phyloP scores from a whole-genome alignment of 2,888 invertebrate species.

The Chrysotoxum bicinctum region DNA sequence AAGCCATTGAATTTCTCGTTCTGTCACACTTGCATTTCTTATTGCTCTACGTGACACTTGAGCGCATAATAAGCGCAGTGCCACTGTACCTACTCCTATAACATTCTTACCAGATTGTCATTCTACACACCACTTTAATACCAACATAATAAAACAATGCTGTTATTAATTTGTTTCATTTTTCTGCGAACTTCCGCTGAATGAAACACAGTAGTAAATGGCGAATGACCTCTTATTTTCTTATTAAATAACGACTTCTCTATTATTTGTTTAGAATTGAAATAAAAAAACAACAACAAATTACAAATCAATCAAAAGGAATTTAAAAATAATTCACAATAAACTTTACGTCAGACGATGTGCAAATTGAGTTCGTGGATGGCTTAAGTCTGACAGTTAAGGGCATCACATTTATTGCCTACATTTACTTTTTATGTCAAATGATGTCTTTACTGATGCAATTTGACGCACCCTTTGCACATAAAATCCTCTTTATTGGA shows the following conservation, averaged over 20 bases:
- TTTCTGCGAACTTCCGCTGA: constrained; percentile 28
- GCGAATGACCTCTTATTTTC: constrained; percentile 28
- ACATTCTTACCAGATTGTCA: constrained; percentile 48
- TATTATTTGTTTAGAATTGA: neutral
- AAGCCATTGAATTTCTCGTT: constrained; percentile 51
- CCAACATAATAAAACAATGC: constrained; percentile 29
- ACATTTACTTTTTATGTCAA: constrained; percentile 11
- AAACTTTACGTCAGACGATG: neutral
- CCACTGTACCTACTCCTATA: neutral
- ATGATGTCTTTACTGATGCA: constrained; percentile 9
- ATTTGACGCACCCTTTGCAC: constrained; percentile 1
- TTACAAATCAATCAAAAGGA: constrained; percentile 25
- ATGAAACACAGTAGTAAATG: constrained; percentile 2
- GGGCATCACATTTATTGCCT: neutral
- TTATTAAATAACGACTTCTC: neutral
- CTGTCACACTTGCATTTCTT: constrained; percentile 65
- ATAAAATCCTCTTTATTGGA: constrained; percentile 1
- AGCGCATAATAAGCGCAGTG: constrained; percentile 35
- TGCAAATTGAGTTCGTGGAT: neutral
- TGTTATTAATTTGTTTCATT: constrained; percentile 27
- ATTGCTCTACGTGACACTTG: constrained; percentile 63
- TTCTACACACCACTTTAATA: constrained; percentile 28
- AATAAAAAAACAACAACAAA: neutral
- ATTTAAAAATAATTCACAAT: neutral
- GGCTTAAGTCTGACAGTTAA: constrained; percentile 6